Evolutionary conservation across 2,797 vertebrate genomes (phyloP).

Genomic region (Remorina albescens): DNA sequence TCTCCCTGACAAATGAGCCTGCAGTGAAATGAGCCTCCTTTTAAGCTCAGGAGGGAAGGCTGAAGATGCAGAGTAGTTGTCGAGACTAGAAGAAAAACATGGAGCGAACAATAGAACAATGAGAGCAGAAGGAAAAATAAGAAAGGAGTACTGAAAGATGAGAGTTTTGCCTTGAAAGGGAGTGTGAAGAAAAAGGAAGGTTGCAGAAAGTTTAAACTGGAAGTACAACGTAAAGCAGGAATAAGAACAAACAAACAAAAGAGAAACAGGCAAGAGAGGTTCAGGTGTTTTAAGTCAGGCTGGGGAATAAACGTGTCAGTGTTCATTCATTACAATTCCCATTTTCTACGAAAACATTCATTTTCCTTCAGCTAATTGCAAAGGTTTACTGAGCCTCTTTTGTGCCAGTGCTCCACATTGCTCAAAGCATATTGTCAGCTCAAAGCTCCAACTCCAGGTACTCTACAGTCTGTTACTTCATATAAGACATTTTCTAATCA

Average conservation of each 20-base stretch:
- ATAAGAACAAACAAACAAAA: neutral
- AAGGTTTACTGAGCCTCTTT: slow-evolving; percentile 41
- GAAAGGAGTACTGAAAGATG: neutral
- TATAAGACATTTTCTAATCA: slow-evolving; percentile 57
- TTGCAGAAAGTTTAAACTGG: neutral
- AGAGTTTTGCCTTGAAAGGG: slow-evolving; percentile 14
- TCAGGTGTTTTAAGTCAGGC: slow-evolving; percentile 15
- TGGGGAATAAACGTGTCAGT: slow-evolving; percentile 20
- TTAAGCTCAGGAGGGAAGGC: slow-evolving; percentile 27
- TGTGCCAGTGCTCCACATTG: slow-evolving; percentile 18
- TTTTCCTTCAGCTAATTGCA: slow-evolving; percentile 38
- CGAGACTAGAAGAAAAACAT: slow-evolving; percentile 21
- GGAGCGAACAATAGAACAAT: slow-evolving; percentile 26
- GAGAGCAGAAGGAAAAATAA: slow-evolving; percentile 5
- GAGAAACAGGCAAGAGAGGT: neutral
- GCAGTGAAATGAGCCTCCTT: slow-evolving; percentile 60
- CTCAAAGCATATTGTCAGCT: slow-evolving; percentile 34
- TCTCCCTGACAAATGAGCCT: slow-evolving; percentile 66
- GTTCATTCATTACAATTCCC: slow-evolving; percentile 38
- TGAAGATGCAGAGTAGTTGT: slow-evolving; percentile 35
- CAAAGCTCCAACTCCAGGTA: slow-evolving; percentile 52
- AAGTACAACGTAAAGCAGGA: slow-evolving; percentile 5
- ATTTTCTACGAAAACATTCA: slow-evolving; percentile 8
- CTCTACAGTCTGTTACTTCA: slow-evolving; percentile 60
- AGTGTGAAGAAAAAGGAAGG: slow-evolving; percentile 3